Percentiles rank a stretch among this genome's conserved stretches.
phyloP scores from a whole-genome alignment of 2,113 vertebrate species.

The Mus spicilegus region DNA sequence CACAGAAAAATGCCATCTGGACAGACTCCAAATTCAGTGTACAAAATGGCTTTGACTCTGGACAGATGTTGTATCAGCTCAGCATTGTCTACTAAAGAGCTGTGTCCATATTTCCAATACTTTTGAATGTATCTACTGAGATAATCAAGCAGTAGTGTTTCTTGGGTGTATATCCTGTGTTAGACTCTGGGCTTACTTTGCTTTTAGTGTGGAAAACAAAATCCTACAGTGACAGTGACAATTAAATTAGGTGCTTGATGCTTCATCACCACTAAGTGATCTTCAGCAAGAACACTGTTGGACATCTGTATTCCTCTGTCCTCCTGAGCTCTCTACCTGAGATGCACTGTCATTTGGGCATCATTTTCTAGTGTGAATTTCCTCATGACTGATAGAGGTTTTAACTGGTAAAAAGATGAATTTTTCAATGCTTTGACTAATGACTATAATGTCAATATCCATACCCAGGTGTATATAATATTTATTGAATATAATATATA shows the following conservation, averaged over 20 bases:
- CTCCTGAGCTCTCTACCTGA: neutral
- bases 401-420: slow-evolving; percentile 25
- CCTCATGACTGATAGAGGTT: slow-evolving; percentile 22
- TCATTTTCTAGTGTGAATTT: slow-evolving; percentile 11
- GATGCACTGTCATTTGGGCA: neutral
- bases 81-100: slow-evolving; percentile 21
- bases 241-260: slow-evolving; percentile 8
- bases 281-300: neutral
- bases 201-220: neutral
- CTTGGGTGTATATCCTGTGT: slow-evolving; percentile 12
- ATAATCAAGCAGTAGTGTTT: slow-evolving; percentile 30
- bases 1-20: slow-evolving; percentile 12
- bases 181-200: slow-evolving; percentile 9
- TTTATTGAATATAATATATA: slow-evolving; percentile 6
- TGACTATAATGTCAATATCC: neutral
- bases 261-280: slow-evolving; percentile 21
- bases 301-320: neutral
- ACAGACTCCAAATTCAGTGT: slow-evolving; percentile 17
- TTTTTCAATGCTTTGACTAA: neutral
- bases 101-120: slow-evolving; percentile 11
- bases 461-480: neutral
- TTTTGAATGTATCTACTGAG: slow-evolving; percentile 48
- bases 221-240: neutral
- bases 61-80: slow-evolving; percentile 49
- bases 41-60: slow-evolving; percentile 6